Conservation (phyloP, 2,797 vertebrate genomes). For the Crocidura indochinensis region DNA sequence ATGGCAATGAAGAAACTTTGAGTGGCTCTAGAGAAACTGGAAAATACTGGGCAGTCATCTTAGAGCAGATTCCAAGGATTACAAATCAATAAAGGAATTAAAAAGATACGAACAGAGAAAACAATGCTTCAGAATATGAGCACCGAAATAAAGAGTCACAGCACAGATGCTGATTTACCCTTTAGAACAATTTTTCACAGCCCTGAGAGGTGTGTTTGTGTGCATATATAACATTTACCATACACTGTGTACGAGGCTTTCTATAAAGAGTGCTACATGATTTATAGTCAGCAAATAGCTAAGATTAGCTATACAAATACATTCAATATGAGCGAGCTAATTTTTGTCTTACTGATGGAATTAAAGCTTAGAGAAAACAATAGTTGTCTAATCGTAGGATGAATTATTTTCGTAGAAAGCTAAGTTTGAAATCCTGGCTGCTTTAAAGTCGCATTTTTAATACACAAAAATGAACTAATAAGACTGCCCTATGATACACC, state of each 20-base stretch:
- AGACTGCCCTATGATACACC: background rate
- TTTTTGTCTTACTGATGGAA: background rate
- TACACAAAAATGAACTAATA: background rate
- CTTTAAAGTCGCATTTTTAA: background rate
- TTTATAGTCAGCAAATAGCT: conserved; percentile 15
- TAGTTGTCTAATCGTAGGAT: background rate
- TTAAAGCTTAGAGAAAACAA: background rate
- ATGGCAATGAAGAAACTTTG: background rate
- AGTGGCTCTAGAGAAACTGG: background rate
- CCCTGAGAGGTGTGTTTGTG: background rate
- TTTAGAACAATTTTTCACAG: background rate
- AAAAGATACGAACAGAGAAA: conserved; percentile 31
- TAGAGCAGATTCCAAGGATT: background rate
- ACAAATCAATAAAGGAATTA: conserved; percentile 7
- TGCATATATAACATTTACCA: background rate
- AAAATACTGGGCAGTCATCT: background rate
- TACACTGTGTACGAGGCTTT: background rate
- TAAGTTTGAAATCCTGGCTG: conserved; percentile 21
- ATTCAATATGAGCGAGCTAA: background rate
- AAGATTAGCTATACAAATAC: background rate
- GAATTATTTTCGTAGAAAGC: conserved; percentile 25
- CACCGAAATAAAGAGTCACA: conserved; percentile 33
- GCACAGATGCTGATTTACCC: background rate
- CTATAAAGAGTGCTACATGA: background rate
- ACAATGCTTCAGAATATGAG: background rate